These are phyloP conservation scores for Phoenicopterus ruber DNA, from an alignment of 2,113 vertebrate genomes.

Conservation along the genomic window DNA sequence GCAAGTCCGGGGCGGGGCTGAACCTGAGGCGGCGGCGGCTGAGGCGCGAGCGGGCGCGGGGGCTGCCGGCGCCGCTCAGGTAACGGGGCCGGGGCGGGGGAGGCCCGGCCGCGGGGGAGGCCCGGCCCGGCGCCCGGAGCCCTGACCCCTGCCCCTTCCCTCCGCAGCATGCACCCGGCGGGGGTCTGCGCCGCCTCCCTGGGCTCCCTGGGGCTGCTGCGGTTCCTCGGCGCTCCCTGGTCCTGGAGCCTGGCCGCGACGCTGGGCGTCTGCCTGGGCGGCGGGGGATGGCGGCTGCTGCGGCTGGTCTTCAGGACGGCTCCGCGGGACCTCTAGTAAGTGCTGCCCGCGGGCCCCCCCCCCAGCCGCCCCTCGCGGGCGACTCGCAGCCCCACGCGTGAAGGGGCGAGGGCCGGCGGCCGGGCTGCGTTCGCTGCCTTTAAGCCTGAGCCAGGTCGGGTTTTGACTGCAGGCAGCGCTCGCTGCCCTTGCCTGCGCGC, in stretches of 20 bases:
- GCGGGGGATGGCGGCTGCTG: slow-evolving; percentile 87
- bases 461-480: not conserved
- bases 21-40: too few relatives aligned
- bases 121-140: not conserved
- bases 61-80: not conserved
- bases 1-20: not conserved
- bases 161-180: slow-evolving; percentile 49
- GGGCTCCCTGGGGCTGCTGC: slow-evolving; percentile 65
- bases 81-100: not conserved
- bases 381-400: too few relatives aligned
- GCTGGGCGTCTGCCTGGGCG: slow-evolving; percentile 82
- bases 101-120: too few relatives aligned
- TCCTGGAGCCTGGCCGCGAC: slow-evolving; percentile 84
- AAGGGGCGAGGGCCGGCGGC: too few relatives aligned
- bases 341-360: not conserved
- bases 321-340: slow-evolving; percentile 85
- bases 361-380: too few relatives aligned
- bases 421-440: too few relatives aligned
- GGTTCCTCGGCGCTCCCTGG: slow-evolving; percentile 85
- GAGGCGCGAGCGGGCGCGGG: not conserved
- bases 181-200: slow-evolving; percentile 51
- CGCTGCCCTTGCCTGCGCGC: too few relatives aligned
- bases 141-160: too few relatives aligned
- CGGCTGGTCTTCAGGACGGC: slow-evolving; percentile 82
- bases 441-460: too few relatives aligned